Evolutionary conservation across 2,888 invertebrate species (phyloP), one percentile per base, ranked within the genome.

Genomic region (Imbricaverruca yamaguchii): DNA sequence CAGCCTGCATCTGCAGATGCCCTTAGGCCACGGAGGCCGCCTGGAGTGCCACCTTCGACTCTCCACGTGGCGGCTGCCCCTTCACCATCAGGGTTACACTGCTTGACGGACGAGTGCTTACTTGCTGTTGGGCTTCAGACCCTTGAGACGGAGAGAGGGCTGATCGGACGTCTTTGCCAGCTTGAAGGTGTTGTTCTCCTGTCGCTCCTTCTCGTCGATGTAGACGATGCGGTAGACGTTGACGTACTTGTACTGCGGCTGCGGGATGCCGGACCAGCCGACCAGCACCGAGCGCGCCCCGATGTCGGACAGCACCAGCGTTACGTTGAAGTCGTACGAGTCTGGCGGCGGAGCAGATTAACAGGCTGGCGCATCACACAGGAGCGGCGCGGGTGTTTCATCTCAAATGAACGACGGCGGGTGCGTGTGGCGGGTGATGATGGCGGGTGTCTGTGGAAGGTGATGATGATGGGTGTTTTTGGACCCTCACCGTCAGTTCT

Each of bases 191-290:
- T 91, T 92, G 6, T 82, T 80, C 81, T 90, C 92, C 85, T 92
- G 91, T 85, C 93, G 92, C 85, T 92, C 92, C 65, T 91, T 92
- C 78, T 85, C 93, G 85, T 92, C 92, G 86, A 93, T 92, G 87
- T 93, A 93, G 84, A 94, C 94, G 0, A 94, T 94, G 81, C 95
- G 90, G 88, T 93, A 95, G 85, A 96, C 94, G 84, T 95, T 93
- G 80, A 96, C 94, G 88, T 93, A 95, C 86, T 95, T 94, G 86
- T 95, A 95, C 83, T 94, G 93, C 0, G 96, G 96, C 84, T 93
- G 91, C 0, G 96, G 96, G 0, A 96, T 92, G 0, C 96, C 96
- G 80, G 89, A 91, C 94, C 95, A 95, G 10, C 91, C 90, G 11
- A 96, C 90, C 85, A 94, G 94, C 0, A 93, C 92, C 15, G 92